Base-by-base conservation (phyloP, 2,797 vertebrate genomes). In the Poecilia gillii region DNA sequence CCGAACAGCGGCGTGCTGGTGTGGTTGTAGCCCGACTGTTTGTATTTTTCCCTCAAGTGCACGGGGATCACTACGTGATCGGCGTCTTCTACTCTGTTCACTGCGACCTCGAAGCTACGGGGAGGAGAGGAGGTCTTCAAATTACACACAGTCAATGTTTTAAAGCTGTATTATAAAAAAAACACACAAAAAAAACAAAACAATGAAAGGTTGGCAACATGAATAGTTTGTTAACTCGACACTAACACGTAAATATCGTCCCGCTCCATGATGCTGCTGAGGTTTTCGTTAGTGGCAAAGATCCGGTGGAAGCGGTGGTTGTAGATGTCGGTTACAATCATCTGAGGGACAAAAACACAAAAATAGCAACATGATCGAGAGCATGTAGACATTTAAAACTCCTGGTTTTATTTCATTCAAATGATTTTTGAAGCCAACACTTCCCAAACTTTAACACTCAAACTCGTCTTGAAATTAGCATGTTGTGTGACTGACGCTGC, bases 191-290 rank as follows among this genome's bases (percentile, higher is more conserved):
- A 4, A 5, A 39, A 39, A 39, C 3, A 39, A 39, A 41, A 33
- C 8, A 14, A 14, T 9, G 28, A 18, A 62, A 18, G 33, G 62
- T 23, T 9, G 39, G 33, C 39, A 23, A 20, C 33, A 39, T 16
- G 28, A 31, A 31, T 16, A 4, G 28, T 62, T 62, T 31, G 55
- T 59, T n/a, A 8, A 53, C 28, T 53, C n/a, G 46, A 80, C 90
- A 97, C 98, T 99, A 95, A 99, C 99, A 99, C 97, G 62, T 98
- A 99, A 93, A 99, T 99, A 91, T 99, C 97, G 85, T 99, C 99
- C 81, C 97, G 96, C 85, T 99, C 99, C 97, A 99, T 99, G 94
- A 99, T 99, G 94, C 98, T 99, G 96, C 97, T 99, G 81, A 99
- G 95, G 95, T 99, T 99, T 93, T 99, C 98, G 88, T 99, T 98